Percentiles rank a stretch among this genome's conserved stretches.
Conservation (phyloP, 1,140 invertebrate species). For the Harpegnathos saltator region DNA sequence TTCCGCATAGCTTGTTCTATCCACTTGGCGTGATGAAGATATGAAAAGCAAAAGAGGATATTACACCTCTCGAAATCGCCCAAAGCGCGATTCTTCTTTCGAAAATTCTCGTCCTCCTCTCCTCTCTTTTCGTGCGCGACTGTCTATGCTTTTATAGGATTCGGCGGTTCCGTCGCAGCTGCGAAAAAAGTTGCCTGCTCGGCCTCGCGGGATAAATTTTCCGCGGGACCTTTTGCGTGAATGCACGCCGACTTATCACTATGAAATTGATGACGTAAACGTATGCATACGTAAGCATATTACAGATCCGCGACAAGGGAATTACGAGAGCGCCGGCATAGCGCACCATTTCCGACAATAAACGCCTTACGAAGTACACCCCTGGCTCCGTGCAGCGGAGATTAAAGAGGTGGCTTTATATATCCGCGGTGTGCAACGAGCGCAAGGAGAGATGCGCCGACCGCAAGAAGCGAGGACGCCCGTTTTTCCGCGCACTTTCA, state of each 20-base stretch:
- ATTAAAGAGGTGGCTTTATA: conserved; percentile 71
- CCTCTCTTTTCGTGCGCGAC: conserved; percentile 17
- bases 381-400: conserved; percentile 44
- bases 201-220: conserved; percentile 8
- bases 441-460: conserved; percentile 30
- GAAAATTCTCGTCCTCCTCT: conserved; percentile 8
- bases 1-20: neutral
- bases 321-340: conserved; percentile 6
- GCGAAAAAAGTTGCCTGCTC: conserved; percentile 18
- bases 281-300: conserved; percentile 46
- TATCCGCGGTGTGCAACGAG: conserved; percentile 66
- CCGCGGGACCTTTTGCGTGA: conserved; percentile 36
- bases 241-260: conserved; percentile 22
- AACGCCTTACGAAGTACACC: conserved; percentile 58
- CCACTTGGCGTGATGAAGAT: conserved; percentile 13
- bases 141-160: conserved; percentile 26
- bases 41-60: conserved; percentile 26
- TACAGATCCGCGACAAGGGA: conserved; percentile 36
- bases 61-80: conserved; percentile 1
- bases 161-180: conserved; percentile 32
- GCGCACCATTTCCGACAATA: conserved; percentile 42
- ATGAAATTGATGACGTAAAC: conserved; percentile 28
- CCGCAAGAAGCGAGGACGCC: conserved; percentile 63
- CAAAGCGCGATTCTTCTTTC: conserved; percentile 8
- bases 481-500: conserved; percentile 62